Evolutionary conservation across 1,140 invertebrate species (phyloP), one percentile per base, ranked within the genome.

Genomic region (Leptestheria dahalacensis): DNA sequence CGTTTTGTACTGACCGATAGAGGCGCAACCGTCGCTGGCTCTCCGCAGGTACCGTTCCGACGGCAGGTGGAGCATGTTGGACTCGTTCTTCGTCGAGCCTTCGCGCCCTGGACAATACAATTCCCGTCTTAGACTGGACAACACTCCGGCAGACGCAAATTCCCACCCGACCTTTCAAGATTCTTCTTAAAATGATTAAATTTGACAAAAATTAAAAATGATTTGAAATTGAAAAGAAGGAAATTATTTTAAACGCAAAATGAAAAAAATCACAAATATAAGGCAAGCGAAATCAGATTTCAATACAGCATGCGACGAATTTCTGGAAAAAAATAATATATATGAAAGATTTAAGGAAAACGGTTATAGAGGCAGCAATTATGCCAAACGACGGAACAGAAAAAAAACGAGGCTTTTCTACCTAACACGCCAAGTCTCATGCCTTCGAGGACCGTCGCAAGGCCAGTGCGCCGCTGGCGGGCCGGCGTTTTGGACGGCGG

Each of bases 1-100:
- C 51, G 67, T 63, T 74, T 80, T 71, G 70, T 79, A 68, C 72
- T 74, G 74, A 56, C 75, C 64, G 70, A 75, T 64, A 67, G 73
- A 65, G 63, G 77, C 64, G 69, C 78, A 79, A 28, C 83, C 85
- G 73, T 92, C 91, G 61, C 86, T 90, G 26, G 90, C 90, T 64
- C 92, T 76, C 48, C 92, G 78, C 12, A 93, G 56, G 41, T 60
- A 52, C n/a, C 58, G 48, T 21, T 53, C 58, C 11, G 29, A 33
- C 20, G 58, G 58, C 25, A 60, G 21, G 15, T 48, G 47, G 15
- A 60, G 29, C 20, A 53, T 33, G 23, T 60, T 60, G 10, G 18
- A 41, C 33, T 60, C 58, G 1, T 10, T 28, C 1, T 33, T 28
- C n/a, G 20, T 49, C 26, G n/a, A 20, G 12, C 58, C 48, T n/a